Percentiles rank a stretch among this genome's conserved stretches.
phyloP scores from a whole-genome alignment of 2,888 invertebrate genomes.

The Plagodis dolabraria region DNA sequence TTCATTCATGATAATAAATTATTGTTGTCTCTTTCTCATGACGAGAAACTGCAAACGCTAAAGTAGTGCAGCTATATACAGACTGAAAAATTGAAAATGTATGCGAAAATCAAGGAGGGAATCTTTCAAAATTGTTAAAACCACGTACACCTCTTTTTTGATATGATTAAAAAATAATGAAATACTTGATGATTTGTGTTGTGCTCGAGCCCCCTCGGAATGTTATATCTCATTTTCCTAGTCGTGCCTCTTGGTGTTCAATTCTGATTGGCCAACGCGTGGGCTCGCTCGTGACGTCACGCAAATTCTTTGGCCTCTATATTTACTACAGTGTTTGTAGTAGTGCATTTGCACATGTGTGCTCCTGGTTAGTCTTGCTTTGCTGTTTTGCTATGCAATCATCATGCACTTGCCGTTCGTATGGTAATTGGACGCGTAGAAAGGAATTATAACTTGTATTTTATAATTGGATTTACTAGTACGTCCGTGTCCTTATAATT shows the following conservation, averaged over 20 bases:
- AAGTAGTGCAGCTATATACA: conserved; percentile 43
- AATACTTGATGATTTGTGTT: not conserved
- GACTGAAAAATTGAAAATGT: conserved; percentile 4
- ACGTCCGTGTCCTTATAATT: too few relatives aligned
- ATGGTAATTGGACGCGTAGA: conserved; percentile 2
- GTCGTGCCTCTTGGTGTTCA: conserved; percentile 85
- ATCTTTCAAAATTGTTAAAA: conserved; percentile 1
- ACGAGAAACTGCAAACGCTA: conserved; percentile 38
- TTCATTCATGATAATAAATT: conserved; percentile 78
- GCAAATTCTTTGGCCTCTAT: conserved; percentile 74
- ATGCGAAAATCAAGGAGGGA: conserved; percentile 6
- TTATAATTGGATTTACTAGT: too few relatives aligned
- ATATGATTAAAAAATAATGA: conserved; percentile 1
- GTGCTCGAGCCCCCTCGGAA: conserved; percentile 15
- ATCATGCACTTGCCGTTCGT: conserved; percentile 13
- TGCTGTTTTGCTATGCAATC: conserved; percentile 14
- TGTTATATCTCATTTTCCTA: conserved; percentile 68
- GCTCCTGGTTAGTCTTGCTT: conserved; percentile 12
- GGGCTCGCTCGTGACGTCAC: conserved; percentile 83
- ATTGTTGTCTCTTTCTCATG: conserved; percentile 66
- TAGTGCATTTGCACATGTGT: conserved; percentile 38
- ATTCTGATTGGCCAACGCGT: conserved; percentile 80
- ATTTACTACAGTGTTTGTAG: conserved; percentile 64
- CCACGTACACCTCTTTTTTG: conserved; percentile 1
- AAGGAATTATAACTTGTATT: not conserved